Percentiles rank a stretch among this genome's conserved stretches.
Conservation (phyloP, 1,140 invertebrate species). For the Aphelinus atriplicis region DNA sequence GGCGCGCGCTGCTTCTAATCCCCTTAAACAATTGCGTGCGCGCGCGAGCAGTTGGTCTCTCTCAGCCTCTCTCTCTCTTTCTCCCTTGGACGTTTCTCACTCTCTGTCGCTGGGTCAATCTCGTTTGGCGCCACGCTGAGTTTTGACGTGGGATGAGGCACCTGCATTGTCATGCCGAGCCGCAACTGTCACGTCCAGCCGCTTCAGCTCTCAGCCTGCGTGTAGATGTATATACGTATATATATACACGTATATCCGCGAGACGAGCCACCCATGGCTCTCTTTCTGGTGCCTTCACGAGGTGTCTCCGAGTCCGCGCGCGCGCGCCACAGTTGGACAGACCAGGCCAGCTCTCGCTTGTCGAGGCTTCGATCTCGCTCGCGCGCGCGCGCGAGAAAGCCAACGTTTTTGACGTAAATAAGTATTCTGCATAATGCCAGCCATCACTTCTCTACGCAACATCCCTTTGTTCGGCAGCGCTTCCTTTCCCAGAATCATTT, state of each 20-base stretch:
- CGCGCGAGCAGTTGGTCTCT: not conserved
- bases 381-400: constrained; percentile 16
- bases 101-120: constrained; percentile 41
- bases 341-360: not conserved
- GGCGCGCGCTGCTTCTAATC: constrained; percentile 51
- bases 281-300: constrained; percentile 9
- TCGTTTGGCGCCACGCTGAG: constrained; percentile 62
- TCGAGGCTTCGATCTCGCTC: constrained; percentile 34
- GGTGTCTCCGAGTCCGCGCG: constrained; percentile 20
- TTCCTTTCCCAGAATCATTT: no score
- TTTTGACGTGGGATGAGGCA: constrained; percentile 66
- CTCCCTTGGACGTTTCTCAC: not conserved
- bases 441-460: constrained; percentile 16
- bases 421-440: constrained; percentile 34
- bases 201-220: constrained; percentile 30
- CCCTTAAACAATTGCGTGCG: constrained; percentile 60
- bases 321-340: not conserved
- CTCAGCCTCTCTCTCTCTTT: constrained; percentile 29
- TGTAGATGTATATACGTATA: not conserved
- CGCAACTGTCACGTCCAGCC: constrained; percentile 51
- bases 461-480: not conserved
- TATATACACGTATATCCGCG: constrained; percentile 42
- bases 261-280: constrained; percentile 44
- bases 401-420: constrained; percentile 27
- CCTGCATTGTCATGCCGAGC: constrained; percentile 65